Percentiles rank a stretch among this genome's conserved stretches.
These are phyloP conservation scores for Orientallactaga sibirica DNA, from an alignment of 2,797 vertebrate genomes.

Conservation along the genomic window DNA sequence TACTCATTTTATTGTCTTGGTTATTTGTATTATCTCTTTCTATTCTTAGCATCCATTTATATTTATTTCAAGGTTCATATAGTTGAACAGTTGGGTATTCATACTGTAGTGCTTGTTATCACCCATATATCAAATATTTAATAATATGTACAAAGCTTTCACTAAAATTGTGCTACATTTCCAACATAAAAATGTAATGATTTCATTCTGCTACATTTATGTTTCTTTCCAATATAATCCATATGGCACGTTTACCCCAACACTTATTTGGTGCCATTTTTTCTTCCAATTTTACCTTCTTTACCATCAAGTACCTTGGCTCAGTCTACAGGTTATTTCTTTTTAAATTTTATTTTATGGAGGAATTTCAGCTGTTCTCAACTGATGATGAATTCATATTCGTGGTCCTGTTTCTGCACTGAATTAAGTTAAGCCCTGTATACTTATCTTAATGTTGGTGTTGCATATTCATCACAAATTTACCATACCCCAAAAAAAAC, in stretches of 20 bases:
- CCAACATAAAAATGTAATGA: not conserved
- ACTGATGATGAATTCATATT: not conserved
- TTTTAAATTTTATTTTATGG: not conserved
- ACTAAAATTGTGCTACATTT: not conserved
- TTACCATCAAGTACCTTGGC: not conserved
- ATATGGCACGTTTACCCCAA: not conserved
- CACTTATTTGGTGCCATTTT: not conserved
- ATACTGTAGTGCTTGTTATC: not conserved
- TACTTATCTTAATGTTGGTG: not conserved
- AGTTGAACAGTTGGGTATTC: not conserved
- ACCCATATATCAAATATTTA: not conserved
- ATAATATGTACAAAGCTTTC: not conserved
- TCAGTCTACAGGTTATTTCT: not conserved
- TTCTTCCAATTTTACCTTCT: not conserved
- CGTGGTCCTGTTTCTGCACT: not conserved
- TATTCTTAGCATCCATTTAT: not conserved
- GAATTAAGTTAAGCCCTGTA: not conserved
- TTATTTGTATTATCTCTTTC: not conserved
- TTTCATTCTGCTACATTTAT: not conserved
- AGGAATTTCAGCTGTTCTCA: not conserved
- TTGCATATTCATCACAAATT: not conserved
- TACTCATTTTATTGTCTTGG: not conserved
- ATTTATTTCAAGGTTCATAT: not conserved
- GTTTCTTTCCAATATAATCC: not conserved
- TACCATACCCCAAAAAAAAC: not conserved